phyloP scores from a whole-genome alignment of 2,797 vertebrate genomes.

The Ceryle rudis region DNA sequence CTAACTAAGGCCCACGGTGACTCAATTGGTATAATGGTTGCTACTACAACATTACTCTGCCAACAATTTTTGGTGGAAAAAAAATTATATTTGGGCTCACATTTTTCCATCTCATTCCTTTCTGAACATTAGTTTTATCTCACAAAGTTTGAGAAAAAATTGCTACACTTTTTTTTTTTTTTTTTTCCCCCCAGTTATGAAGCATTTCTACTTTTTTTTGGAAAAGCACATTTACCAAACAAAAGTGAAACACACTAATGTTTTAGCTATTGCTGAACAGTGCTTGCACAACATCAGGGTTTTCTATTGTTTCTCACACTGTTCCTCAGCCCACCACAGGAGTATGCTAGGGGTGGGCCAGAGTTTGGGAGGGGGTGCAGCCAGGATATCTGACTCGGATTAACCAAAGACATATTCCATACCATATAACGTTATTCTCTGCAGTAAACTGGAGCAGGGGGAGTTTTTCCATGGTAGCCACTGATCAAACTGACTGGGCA shows the following conservation, averaged over 20 bases:
- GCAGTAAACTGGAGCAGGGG: neutral
- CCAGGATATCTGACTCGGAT: accelerated
- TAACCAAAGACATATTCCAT: neutral
- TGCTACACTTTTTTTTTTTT: neutral
- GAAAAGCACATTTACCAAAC: neutral
- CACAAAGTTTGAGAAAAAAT: neutral
- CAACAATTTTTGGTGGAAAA: neutral
- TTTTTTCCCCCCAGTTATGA: neutral
- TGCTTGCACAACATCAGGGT: neutral
- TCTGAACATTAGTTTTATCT: neutral
- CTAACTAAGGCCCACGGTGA: neutral
- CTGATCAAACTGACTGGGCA: neutral
- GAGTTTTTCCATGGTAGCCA: neutral
- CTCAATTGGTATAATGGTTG: neutral
- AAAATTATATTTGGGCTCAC: neutral
- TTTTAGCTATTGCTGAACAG: neutral
- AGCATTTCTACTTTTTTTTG: neutral
- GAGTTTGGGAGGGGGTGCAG: neutral
- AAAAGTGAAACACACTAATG: accelerated
- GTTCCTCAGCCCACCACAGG: accelerated
- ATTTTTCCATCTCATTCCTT: neutral
- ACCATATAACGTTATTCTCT: neutral
- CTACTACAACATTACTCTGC: neutral
- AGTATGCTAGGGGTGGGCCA: neutral
- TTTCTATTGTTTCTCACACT: neutral